phyloP scores from a whole-genome alignment of 1,140 invertebrate genomes.

The Paramacrobiotus metropolitanus region DNA sequence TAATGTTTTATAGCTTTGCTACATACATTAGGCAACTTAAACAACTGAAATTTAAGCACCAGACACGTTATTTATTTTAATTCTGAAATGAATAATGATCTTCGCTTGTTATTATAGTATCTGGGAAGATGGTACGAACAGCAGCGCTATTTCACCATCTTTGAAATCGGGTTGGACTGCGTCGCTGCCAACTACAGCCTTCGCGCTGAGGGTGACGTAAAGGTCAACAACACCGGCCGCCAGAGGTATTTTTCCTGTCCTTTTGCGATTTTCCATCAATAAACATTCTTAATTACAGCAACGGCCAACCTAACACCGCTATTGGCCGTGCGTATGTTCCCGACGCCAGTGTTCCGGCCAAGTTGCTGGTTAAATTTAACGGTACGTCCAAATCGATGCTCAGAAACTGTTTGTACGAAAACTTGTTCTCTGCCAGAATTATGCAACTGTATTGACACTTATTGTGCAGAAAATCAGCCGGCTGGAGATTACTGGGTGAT shows the following conservation, averaged over 20 bases:
- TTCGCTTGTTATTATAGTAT: too few relatives aligned
- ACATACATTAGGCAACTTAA: too few relatives aligned
- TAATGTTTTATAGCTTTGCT: too few relatives aligned
- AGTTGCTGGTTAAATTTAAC: not conserved
- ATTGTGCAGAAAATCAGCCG: not conserved
- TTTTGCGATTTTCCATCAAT: too few relatives aligned
- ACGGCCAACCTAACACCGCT: not conserved
- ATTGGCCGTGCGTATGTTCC: not conserved
- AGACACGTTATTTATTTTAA: too few relatives aligned
- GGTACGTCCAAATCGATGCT: not conserved
- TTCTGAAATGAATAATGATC: too few relatives aligned
- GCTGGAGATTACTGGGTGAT: not conserved
- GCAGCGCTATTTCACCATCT: conserved; percentile 17
- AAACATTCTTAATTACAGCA: not conserved
- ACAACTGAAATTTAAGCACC: too few relatives aligned
- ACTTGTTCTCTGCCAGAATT: too few relatives aligned
- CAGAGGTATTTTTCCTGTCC: not conserved
- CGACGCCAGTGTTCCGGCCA: not conserved
- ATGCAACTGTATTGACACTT: too few relatives aligned
- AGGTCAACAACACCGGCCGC: not conserved
- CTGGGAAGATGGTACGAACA: conserved; percentile 13
- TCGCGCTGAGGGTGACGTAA: not conserved
- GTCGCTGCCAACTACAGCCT: conserved; percentile 12
- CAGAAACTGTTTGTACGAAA: too few relatives aligned
- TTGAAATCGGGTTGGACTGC: conserved; percentile 15